Base-by-base conservation (phyloP, 1,140 invertebrate species). In the Tetragonula clypearis region DNA sequence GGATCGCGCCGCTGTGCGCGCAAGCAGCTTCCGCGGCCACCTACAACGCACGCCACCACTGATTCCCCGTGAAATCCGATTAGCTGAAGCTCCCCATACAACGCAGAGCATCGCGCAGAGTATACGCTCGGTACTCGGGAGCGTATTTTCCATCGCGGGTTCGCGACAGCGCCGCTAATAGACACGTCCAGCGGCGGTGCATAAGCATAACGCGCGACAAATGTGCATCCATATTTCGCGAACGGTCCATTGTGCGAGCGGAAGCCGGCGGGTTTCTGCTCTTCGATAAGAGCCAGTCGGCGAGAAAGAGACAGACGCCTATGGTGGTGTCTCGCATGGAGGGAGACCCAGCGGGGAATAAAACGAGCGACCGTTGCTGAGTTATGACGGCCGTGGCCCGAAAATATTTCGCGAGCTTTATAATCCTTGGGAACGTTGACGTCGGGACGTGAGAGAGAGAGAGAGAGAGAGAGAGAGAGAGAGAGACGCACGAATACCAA, bases 321-420 rank as follows among this genome's bases (percentile, higher is more conserved):
- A 30, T 30, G 35, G 35, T 21, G 49, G n/a, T 49, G 5, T 19
- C 49, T 58, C 66, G 23, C 78, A 5, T 12, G 30, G 30, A 30
- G 30, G 1, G 21, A 71, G 56, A 55, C 6, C 35, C 30, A 72
- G 35, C 30, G 11, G 26, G 60, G 74, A 65, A 87, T 84, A 88
- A 91, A 91, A 88, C 79, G 90, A 90, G 84, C 79, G 68, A n/a
- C 49, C 60, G 74, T 49, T 26, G 73, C 90, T 92, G 92, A 93
- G 89, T 93, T 93, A 93, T 92, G 90, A 90, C 89, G 82, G 86
- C 92, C 91, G 88, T 92, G 86, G 90, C 89, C 92, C 90, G 86
- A 93, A 93, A 93, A 93, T 93, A 93, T 93, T 93, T 93, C 88
- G 89, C 90, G 91, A 87, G 91, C 89, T 93, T 92, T 90, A 93